Evolutionary conservation across 2,888 invertebrate genomes (phyloP).

Genomic region (Nomada lathburiana): DNA sequence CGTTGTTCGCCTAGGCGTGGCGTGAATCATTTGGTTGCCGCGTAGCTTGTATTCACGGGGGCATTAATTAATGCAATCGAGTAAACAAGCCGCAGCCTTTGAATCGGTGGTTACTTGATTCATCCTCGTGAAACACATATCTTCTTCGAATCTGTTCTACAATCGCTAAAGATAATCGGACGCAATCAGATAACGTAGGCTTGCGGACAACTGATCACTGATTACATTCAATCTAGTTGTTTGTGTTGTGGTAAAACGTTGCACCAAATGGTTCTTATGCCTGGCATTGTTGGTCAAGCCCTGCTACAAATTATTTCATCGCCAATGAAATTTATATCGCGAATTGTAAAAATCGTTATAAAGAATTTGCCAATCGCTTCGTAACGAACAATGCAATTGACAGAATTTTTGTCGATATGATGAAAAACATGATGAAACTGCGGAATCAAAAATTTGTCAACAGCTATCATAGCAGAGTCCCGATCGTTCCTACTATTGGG

Average conservation of each 20-base stretch:
- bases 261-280: not conserved
- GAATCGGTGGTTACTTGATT: slow-evolving; percentile 15
- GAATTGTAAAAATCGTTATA: too few relatives aligned
- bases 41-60: slow-evolving; percentile 30
- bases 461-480: too few relatives aligned
- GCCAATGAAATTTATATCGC: too few relatives aligned
- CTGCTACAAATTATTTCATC: too few relatives aligned
- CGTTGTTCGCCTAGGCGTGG: slow-evolving; percentile 52
- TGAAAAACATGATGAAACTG: too few relatives aligned
- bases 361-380: too few relatives aligned
- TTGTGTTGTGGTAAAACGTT: not conserved
- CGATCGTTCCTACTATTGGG: not conserved
- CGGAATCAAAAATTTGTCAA: too few relatives aligned
- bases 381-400: too few relatives aligned
- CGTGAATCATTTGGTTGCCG: slow-evolving; percentile 57
- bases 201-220: not conserved
- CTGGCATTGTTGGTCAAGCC: too few relatives aligned
- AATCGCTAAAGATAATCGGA: not conserved
- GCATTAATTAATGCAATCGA: slow-evolving; percentile 60
- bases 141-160: not conserved
- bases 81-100: slow-evolving; percentile 43
- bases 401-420: too few relatives aligned
- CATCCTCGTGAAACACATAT: slow-evolving; percentile 5
- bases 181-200: not conserved
- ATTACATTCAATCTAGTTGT: slow-evolving; percentile 1